Evolutionary conservation across 2,888 invertebrate species (phyloP), one percentile per base, ranked within the genome.

Genomic region (Drosophila aldrichi): DNA sequence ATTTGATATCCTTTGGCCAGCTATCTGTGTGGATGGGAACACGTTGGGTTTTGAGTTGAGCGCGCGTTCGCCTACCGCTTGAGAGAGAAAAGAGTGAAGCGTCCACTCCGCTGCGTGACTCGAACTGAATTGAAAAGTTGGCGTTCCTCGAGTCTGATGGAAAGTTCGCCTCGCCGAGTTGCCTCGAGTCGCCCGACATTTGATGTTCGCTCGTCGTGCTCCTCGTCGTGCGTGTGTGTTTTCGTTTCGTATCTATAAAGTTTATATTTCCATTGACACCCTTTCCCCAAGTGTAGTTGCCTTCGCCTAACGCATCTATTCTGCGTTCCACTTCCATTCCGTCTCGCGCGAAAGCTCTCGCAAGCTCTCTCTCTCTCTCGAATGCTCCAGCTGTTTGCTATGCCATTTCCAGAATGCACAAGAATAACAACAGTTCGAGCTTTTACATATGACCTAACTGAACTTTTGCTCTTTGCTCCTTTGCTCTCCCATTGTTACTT

Each of bases 51-150:
- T 16, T 52, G 25, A 51, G 41, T 12, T 12, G 14, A 59, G 16
- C 71, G 36, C 56, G 70, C 49, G 64, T 29, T 38, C 18, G 22
- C 43, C 44, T 34, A 40, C 38, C 57, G 38, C 32, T 16, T 52
- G 43, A 51, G 38, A 51, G 22, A 34, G 49, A 16, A 9, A 63
- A 43, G 52, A 56, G 52, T 32, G 22, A 40, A 18, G 29, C 89
- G 85, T 86, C 86, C 89, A 86, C 90, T 82, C 68, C 81, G 88
- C 75, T 77, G 74, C 75, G 76, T 86, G 83, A 81, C 90, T 91
- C 84, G 85, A 91, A 91, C 91, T 91, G 85, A 77, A 91, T 91
- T 91, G 83, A 88, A 85, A 88, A 76, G 74, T 59, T 70, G 70
- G 62, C 78, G 66, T 59, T 52, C 14, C 38, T 54, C 54, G 54